Evolutionary conservation across 2,113 vertebrate genomes (phyloP), one percentile per base, ranked within the genome.

Genomic region (Channa maculata): DNA sequence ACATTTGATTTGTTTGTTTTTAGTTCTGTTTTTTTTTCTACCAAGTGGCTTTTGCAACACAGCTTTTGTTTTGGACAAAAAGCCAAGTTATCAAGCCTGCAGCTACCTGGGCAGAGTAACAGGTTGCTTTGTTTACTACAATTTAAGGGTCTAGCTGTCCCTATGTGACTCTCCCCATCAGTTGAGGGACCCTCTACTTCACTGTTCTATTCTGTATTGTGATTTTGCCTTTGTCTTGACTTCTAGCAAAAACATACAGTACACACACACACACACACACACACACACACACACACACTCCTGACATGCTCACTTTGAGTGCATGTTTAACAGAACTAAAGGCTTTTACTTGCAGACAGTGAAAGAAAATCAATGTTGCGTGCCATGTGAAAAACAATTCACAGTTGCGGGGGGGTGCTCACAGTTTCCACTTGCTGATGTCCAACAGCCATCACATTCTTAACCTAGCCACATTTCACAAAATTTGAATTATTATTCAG

Each of bases 361-460:
- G 8, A 52, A 59, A 65, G 61, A 45, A 67, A 92, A 92, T 88
- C 72, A 87, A 89, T 89, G 82, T 24, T 2, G 48, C 52, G 67
- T 86, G 82, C 76, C 80, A 78, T 85, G 91, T 86, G 75, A 69
- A 24, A 86, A 79, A 82, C 79, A 76, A 82, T 83, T 75, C 73
- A 69, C 36, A 71, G 72, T 73, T 55, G 74, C 80, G 69, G 24
- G 49, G 67, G 67, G 13, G 65, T 48, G 63, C 52, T 61, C 15
- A 5, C 45, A 39, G 66, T 76, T 77, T 65, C 67, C 73, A 71
- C 75, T 84, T 65, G n/a, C 54, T 34, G 53, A 71, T 65, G 68
- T 70, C 81, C 77, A 58, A 10, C 70, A 64, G 55, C 55, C 55
- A 50, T 65, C 44, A 8, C 53, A 50, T 37, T 80, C 33, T 44